Evolutionary conservation across 92 coral and sea anemone genomes (phyloP).

Genomic region (Metridium senile): DNA sequence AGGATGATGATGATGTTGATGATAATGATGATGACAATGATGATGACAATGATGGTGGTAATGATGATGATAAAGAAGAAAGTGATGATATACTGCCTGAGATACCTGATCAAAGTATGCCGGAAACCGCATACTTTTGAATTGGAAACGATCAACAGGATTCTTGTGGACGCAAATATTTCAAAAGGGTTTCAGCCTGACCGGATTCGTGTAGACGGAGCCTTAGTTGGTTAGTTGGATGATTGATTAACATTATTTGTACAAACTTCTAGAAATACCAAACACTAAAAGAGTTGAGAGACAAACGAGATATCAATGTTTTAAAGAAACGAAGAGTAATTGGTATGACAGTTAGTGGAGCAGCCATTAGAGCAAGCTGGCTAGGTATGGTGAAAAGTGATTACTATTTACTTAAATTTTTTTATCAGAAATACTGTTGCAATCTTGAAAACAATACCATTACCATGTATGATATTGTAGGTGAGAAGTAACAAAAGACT

Average conservation of each 20-base stretch:
- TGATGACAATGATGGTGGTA: neutral
- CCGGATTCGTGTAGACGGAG: too few relatives aligned
- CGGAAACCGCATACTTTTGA: too few relatives aligned
- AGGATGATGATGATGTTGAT: neutral
- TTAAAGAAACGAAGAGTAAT: conserved; percentile 52
- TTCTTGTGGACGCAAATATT: too few relatives aligned
- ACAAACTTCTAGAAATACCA: conserved; percentile 37
- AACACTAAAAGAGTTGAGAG: conserved; percentile 34
- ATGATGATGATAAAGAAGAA: neutral
- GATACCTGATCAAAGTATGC: too few relatives aligned
- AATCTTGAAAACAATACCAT: too few relatives aligned
- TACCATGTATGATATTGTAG: too few relatives aligned
- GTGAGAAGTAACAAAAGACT: too few relatives aligned
- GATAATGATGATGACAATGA: neutral
- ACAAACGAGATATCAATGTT: conserved; percentile 44
- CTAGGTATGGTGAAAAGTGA: conserved; percentile 40
- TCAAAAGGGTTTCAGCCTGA: too few relatives aligned
- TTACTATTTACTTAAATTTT: neutral
- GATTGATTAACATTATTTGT: too few relatives aligned
- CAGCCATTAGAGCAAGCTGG: conserved; percentile 62
- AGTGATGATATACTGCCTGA: neutral
- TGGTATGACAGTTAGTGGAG: conserved; percentile 85
- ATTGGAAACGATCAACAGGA: too few relatives aligned
- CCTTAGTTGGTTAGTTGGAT: too few relatives aligned
- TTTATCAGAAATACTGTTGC: too few relatives aligned